A percentile compares a stretch with the other conserved stretches of the same genome.
These are phyloP conservation scores for Parasteatoda tepidariorum DNA, from an alignment of 1,140 invertebrate genomes.

Conservation along the genomic window DNA sequence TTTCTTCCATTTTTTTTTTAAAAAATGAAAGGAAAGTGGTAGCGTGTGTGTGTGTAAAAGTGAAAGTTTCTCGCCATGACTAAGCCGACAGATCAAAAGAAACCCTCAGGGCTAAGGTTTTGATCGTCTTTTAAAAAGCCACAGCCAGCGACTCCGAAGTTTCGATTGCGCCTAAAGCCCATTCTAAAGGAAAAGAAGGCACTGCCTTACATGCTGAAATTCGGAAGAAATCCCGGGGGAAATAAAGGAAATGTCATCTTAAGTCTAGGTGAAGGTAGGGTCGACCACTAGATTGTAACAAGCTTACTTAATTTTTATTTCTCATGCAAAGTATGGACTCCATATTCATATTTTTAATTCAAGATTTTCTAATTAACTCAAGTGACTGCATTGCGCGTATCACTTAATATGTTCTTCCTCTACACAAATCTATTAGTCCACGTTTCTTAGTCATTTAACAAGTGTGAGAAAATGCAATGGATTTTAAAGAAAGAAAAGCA, in stretches of 20 bases:
- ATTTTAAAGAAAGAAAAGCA: too few species aligned
- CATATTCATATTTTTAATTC: slow-evolving; percentile 7
- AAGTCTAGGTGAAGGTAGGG: background rate
- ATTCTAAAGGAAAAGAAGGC: background rate
- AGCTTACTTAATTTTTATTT: background rate
- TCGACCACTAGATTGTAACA: background rate
- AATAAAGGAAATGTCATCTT: slow-evolving; percentile 37
- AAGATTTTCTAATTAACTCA: too few species aligned
- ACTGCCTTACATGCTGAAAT: slow-evolving; percentile 13
- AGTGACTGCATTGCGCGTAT: too few species aligned
- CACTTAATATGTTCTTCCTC: too few species aligned
- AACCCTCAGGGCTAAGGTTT: slow-evolving; percentile 48
- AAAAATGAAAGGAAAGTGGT: slow-evolving; percentile 14
- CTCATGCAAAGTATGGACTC: background rate
- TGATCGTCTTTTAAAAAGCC: slow-evolving; percentile 54
- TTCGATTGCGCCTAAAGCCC: slow-evolving; percentile 25
- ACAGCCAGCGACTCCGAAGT: slow-evolving; percentile 17
- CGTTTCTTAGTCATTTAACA: too few species aligned
- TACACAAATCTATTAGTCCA: too few species aligned
- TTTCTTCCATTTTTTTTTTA: too few species aligned
- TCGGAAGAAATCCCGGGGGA: slow-evolving; percentile 34
- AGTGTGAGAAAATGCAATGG: too few species aligned
- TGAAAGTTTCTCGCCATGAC: slow-evolving; percentile 39
- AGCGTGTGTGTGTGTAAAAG: background rate
- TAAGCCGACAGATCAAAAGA: slow-evolving; percentile 50